Evolutionary conservation across 2,888 invertebrate species (phyloP), one percentile per base, ranked within the genome.

Genomic region (Aplocera efformata): DNA sequence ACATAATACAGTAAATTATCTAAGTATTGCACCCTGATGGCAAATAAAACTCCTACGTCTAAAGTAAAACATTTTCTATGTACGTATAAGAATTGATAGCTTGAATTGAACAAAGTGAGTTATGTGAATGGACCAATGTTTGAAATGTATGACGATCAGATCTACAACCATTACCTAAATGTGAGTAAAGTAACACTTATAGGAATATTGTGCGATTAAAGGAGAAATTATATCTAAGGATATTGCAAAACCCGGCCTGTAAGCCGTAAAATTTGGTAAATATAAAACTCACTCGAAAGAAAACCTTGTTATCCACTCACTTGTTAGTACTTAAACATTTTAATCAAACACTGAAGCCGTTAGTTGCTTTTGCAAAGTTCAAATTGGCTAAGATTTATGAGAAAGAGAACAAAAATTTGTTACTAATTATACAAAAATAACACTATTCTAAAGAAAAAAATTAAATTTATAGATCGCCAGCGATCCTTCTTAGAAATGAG

Each of bases 211-310:
- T 82, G 83, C 80, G 76, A 68, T 66, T 54, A 58, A 32, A 27
- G 32, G 31, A 45, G 52, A 72, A 60, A 67, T 67, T 67, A 64
- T 67, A 73, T 53, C 61, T 69, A 72, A 42, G 31, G 25, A 72
- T 82, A 84, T 86, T 88, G 86, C 86, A 81, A 77, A 68, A 75
- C 78, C 84, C 83, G 84, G 85, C 86, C 84, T 60, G 63, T 59
- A 58, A 60, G 72, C 67, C 45, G 52, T 49, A 58, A 63, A 39
- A 59, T 58, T 53, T 32, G 41, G 30, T 37, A 47, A 39, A 39
- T 54, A 45, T 56, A 62, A 58, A 69, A 71, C 66, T 62, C 68
- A 69, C 71, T 71, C 68, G 60, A 72, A 67, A 72, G 63, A 72
- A 78, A 80, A 77, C 72, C 77, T 77, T 73, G 67, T 78, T 68